Evolutionary conservation across 64 coral and sea anemone species (phyloP), one percentile per base, ranked within the genome.

Genomic region (Montipora cactus): DNA sequence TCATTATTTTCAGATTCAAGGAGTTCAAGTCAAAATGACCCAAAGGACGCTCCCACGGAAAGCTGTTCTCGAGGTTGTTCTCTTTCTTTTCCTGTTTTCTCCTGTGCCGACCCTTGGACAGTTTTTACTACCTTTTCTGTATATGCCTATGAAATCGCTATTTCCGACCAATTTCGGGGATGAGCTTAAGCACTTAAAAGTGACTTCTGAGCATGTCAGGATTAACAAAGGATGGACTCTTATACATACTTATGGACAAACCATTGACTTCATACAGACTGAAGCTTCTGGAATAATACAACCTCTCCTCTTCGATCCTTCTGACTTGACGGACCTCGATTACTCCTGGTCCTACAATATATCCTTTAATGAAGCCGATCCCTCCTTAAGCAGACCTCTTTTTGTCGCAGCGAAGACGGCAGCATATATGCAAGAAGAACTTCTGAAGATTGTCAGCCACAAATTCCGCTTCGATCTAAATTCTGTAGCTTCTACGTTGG

Each of bases 271-370:
- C 0, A 1, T 28, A 28, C 28, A 28, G 28, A 1, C 1, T 28
- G 1, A 0, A 1, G 28, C 28, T 1, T 1, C 0, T 1, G 1
- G 1, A 28, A 28, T 28, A 28, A 28, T 28, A 28, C 0, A 0
- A 28, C 28, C 28, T 28, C 1, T 28, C 28, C 1, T 1, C 28
- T 28, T 28, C 28, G 28, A 28, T 28, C 28, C 28, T 28, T 28
- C 28, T 28, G 1, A 1, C 28, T n/a, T 86, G 13, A 8, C 0
- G 1, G 15, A 70, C 82, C 19, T 86, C 22, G 22, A 23, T 23
- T 23, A 23, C 22, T 23, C 22, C 22, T 23, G 22, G 22, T 23
- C 22, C 22, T 23, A 23, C 22, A 23, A 23, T 23, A 23, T 23
- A 23, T 23, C 22, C 0, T 23, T 23, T 23, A 23, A 0, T 23